Conservation (phyloP, 2,797 vertebrate species). For the Liasis olivaceus region DNA sequence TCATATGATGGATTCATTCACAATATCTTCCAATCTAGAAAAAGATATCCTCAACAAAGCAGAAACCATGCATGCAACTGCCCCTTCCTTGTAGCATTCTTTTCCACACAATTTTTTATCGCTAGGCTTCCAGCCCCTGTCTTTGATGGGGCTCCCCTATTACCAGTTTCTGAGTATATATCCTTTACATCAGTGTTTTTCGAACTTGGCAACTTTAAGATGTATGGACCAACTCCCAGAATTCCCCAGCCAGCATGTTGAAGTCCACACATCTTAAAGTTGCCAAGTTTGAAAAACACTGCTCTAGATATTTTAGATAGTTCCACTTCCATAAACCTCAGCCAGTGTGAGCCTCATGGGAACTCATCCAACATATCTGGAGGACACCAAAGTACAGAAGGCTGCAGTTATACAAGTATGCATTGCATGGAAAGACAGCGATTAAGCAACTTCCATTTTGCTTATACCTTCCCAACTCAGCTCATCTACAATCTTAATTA, state of each 20-base stretch:
- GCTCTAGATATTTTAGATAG: background rate
- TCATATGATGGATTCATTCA: background rate
- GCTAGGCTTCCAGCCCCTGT: background rate
- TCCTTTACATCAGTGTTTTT: background rate
- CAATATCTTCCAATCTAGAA: background rate
- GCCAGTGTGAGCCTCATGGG: background rate
- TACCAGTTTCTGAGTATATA: background rate
- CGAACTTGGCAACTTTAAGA: background rate
- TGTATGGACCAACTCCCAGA: background rate
- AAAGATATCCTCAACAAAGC: background rate
- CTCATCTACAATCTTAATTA: slow-evolving; percentile 15
- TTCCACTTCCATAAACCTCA: background rate
- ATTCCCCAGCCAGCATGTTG: background rate
- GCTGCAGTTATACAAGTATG: background rate
- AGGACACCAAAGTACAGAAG: background rate
- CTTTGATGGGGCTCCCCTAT: background rate
- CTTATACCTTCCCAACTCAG: background rate
- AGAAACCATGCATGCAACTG: background rate
- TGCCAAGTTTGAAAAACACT: background rate
- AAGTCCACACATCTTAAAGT: background rate
- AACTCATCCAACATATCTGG: background rate
- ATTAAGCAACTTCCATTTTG: background rate
- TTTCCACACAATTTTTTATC: background rate
- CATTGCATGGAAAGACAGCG: background rate
- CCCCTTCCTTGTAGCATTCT: background rate